Evolutionary conservation across 2,113 vertebrate genomes (phyloP).

Genomic region (Xenus cinereus): DNA sequence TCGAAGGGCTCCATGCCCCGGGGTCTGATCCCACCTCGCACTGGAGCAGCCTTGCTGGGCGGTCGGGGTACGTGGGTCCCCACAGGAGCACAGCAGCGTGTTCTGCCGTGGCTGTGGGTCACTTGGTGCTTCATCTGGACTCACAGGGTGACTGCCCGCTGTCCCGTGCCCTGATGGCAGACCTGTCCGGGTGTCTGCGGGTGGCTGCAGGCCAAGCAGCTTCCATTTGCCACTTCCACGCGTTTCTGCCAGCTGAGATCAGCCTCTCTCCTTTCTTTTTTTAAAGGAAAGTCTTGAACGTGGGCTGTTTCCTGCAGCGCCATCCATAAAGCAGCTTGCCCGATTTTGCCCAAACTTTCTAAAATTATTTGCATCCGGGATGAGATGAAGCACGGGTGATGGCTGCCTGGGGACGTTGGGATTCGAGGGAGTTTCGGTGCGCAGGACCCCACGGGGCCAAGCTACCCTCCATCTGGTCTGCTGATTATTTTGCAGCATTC

Average conservation of each 20-base stretch:
- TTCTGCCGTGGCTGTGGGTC: fast-evolving
- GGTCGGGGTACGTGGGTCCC: fast-evolving
- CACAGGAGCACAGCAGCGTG: fast-evolving
- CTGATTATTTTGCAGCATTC: fast-evolving
- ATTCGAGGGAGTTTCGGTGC: fast-evolving
- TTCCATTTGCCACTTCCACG: fast-evolving
- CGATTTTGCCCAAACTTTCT: not conserved
- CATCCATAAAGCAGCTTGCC: not conserved
- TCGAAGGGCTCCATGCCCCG: fast-evolving
- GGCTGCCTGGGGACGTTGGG: fast-evolving
- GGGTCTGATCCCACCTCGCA: fast-evolving
- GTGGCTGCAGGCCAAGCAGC: not conserved
- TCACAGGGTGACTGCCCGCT: not conserved
- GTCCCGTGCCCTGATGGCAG: fast-evolving
- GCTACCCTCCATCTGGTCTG: not conserved
- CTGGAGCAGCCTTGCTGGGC: fast-evolving
- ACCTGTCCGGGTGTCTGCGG: fast-evolving
- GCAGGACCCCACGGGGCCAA: fast-evolving
- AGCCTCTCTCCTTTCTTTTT: not conserved
- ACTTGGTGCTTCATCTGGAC: not conserved
- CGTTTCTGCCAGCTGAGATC: not conserved
- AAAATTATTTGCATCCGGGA: fast-evolving
- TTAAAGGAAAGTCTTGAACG: fast-evolving
- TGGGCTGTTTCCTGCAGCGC: not conserved
- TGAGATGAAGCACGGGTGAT: fast-evolving